Evolutionary conservation across 2,888 invertebrate genomes (phyloP).

Genomic region (Drosophila birchii): DNA sequence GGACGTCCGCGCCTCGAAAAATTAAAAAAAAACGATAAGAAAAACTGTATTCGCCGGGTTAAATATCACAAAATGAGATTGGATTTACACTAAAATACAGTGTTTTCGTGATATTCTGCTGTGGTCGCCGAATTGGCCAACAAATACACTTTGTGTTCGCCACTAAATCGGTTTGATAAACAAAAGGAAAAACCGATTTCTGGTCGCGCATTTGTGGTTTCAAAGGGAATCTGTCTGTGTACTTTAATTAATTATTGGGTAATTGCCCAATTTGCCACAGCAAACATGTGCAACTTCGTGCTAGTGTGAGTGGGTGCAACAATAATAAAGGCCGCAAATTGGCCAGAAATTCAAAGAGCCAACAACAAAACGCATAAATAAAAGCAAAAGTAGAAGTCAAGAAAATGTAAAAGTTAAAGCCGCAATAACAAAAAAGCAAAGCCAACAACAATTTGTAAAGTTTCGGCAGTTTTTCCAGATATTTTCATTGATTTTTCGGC

Average conservation of each 20-base stretch:
- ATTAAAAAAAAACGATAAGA: not conserved
- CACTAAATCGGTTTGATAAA: constrained; percentile 4
- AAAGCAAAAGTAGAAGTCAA: not conserved
- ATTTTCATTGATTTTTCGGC: constrained; percentile 79
- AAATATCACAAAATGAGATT: constrained; percentile 13
- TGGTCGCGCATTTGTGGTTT: constrained; percentile 25
- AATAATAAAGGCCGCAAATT: constrained; percentile 33
- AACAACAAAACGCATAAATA: not conserved
- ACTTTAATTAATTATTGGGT: constrained; percentile 16
- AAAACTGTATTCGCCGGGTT: constrained; percentile 18
- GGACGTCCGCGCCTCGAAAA: not conserved
- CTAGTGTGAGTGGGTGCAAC: constrained; percentile 18
- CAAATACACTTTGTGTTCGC: not conserved
- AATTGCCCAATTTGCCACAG: constrained; percentile 15
- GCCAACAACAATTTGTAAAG: constrained; percentile 38
- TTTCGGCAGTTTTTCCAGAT: constrained; percentile 71
- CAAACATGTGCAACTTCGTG: constrained; percentile 26
- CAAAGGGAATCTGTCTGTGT: constrained; percentile 13
- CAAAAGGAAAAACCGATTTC: constrained; percentile 2
- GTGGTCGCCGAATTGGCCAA: not conserved
- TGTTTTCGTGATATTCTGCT: constrained; percentile 2
- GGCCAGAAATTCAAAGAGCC: not conserved
- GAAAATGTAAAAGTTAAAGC: constrained; percentile 16
- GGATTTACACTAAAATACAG: constrained; percentile 9
- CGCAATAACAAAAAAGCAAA: constrained; percentile 41